Evolutionary conservation across 2,113 vertebrate species (phyloP).

Genomic region (Tautogolabrus adspersus): DNA sequence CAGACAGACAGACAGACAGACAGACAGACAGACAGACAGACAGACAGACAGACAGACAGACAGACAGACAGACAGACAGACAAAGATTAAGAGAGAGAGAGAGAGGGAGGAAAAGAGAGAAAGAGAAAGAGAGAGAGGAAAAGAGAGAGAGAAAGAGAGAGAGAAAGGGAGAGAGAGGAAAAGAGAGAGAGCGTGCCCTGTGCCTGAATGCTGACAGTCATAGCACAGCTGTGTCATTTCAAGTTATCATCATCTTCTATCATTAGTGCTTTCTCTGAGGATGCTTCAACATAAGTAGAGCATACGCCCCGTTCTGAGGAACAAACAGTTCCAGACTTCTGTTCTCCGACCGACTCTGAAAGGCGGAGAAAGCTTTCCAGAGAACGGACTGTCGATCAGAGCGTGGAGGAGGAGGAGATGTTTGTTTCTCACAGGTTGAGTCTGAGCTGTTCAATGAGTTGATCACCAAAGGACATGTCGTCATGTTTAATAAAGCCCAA

Average conservation of each 20-base stretch:
- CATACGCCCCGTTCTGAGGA: constrained; percentile 59
- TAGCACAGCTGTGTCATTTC: constrained; percentile 78
- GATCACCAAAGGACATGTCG: constrained; percentile 27
- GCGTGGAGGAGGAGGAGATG: constrained; percentile 3
- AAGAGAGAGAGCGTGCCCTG: constrained; percentile 32
- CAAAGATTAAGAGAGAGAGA: too few species aligned
- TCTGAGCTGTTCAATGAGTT: constrained; percentile 27
- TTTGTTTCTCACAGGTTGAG: constrained; percentile 23
- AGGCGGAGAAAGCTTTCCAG: constrained; percentile 37
- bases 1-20: too few species aligned
- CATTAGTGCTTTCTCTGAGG: constrained; percentile 76
- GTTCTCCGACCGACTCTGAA: constrained; percentile 47
- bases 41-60: too few species aligned
- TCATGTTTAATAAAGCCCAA: constrained; percentile 19
- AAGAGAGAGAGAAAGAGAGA: too few species aligned
- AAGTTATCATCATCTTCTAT: constrained; percentile 80
- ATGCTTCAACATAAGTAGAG: constrained; percentile 71
- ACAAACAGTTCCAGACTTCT: constrained; percentile 57
- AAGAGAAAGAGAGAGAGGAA: too few species aligned
- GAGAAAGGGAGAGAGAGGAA: too few species aligned
- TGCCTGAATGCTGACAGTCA: constrained; percentile 58
- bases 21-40: too few species aligned
- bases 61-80: too few species aligned
- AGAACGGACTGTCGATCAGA: constrained; percentile 42
- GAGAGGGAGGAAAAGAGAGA: too few species aligned